phyloP scores from a whole-genome alignment of 2,797 vertebrate genomes.

The Macrochelys suwanniensis region DNA sequence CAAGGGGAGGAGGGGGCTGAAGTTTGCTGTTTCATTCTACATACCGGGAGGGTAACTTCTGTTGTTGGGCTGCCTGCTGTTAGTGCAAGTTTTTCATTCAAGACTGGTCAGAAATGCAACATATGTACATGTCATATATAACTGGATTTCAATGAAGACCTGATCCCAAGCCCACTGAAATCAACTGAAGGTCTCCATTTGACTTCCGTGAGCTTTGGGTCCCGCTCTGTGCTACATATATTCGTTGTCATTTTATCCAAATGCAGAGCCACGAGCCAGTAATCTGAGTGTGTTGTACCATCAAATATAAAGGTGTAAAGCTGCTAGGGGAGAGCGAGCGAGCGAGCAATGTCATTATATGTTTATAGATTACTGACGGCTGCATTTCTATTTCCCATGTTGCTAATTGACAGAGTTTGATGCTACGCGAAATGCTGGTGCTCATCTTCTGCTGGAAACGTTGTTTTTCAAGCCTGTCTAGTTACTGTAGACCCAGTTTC shows the following conservation, averaged over 20 bases:
- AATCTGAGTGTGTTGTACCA: not conserved
- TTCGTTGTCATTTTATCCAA: not conserved
- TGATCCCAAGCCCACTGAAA: not conserved
- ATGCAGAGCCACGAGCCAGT: not conserved
- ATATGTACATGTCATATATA: too few relatives aligned
- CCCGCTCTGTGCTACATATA: not conserved
- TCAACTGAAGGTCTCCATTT: not conserved
- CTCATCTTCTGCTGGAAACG: slow-evolving; percentile 5
- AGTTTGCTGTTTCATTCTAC: not conserved
- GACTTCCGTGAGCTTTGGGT: not conserved
- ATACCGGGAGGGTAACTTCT: not conserved
- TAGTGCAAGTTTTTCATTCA: not conserved
- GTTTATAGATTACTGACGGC: not conserved
- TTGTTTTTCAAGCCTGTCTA: slow-evolving; percentile 51
- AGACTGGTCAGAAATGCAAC: not conserved
- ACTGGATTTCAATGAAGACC: not conserved
- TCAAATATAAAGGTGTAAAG: not conserved
- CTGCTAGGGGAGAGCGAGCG: not conserved
- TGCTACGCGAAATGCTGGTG: not conserved
- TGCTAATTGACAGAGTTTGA: not conserved
- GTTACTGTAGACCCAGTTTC: slow-evolving; percentile 87
- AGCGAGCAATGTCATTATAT: not conserved
- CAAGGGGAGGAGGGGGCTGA: not conserved
- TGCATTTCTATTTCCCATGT: not conserved
- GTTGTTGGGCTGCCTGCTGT: not conserved